A percentile compares a stretch with the other conserved stretches of the same genome.
phyloP scores from a whole-genome alignment of 1,140 invertebrate species.

The Battus philenor region DNA sequence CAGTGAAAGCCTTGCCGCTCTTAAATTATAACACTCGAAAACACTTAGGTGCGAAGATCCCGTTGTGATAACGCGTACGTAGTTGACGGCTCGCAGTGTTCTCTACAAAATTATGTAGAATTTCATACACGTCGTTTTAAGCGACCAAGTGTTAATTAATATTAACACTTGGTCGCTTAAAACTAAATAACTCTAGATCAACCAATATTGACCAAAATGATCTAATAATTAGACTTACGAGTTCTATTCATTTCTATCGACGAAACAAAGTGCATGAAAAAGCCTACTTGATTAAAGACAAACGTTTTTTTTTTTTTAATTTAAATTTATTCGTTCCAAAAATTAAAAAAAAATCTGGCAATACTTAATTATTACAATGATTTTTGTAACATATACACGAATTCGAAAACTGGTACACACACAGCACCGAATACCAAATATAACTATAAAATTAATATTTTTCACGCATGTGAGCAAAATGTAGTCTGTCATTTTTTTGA shows the following conservation, averaged over 20 bases:
- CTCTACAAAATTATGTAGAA: conserved; percentile 1
- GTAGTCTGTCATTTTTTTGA: neutral
- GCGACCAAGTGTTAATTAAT: neutral
- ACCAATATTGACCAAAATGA: too few species aligned
- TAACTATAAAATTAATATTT: conserved; percentile 8
- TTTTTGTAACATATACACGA: too few species aligned
- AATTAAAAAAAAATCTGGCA: too few species aligned
- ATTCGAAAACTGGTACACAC: conserved; percentile 2
- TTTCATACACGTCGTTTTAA: neutral
- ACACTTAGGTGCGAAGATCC: conserved; percentile 38
- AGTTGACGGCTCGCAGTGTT: conserved; percentile 1
- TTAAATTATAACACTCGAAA: conserved; percentile 50
- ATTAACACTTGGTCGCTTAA: too few species aligned
- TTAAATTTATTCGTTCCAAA: too few species aligned
- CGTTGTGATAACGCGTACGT: conserved; percentile 22
- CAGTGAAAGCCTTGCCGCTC: conserved; percentile 49
- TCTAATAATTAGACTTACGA: too few species aligned
- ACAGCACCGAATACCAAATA: conserved; percentile 2
- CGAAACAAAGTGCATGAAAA: too few species aligned
- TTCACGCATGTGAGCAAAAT: conserved; percentile 16
- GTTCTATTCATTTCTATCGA: too few species aligned
- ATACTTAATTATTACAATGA: too few species aligned
- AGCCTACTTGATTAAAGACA: too few species aligned
- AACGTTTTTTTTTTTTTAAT: too few species aligned
- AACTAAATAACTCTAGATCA: too few species aligned